Evolutionary conservation across 2,888 invertebrate genomes (phyloP), one percentile per base, ranked within the genome.

Genomic region (Exocentrus adspersus): DNA sequence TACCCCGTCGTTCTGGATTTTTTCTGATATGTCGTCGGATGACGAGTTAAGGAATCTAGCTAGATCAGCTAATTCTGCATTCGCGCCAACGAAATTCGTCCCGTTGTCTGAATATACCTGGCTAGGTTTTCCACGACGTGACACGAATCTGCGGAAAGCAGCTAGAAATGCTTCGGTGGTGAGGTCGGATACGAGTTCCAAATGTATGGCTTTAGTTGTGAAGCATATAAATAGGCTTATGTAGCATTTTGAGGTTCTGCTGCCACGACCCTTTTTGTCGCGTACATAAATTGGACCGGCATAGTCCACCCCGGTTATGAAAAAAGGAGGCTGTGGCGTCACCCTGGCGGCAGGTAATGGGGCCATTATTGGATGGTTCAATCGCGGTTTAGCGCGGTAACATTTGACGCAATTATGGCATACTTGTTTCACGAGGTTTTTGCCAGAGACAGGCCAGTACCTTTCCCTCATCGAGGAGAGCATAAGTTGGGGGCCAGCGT

Each of bases 281-380:
- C 61, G 66, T 43, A 68, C 60, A 45, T 54, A 12, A 48, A 63
- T 57, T 10, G 65, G 62, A 41, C 65, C 65, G 16, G 54, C 58
- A 21, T 64, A 65, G 21, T 65, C 57, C 14, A 65, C 60, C 10
- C 68, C 63, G 9, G 53, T 56, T 37, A 50, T 64, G 17, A 53
- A 41, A 19, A 69, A 69, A 1, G 67, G 64, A 28, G 41, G 46
- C 28, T n/a, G n/a, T n/a, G n/a, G n/a, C n/a, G n/a, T n/a, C n/a
- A n/a, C n/a, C n/a, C n/a, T n/a, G n/a, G n/a, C n/a, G n/a, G n/a
- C n/a, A n/a, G n/a, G n/a, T n/a, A n/a, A n/a, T n/a, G n/a, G n/a
- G n/a, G n/a, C 61, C 61, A 60, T 60, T 43, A 50, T 4, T 12
- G 19, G 42, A 16, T 45, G 30, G 19, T 7, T 5, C n/a, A 3